Conservation (phyloP, 1,140 invertebrate species). For the Caenorhabditis remanei region DNA sequence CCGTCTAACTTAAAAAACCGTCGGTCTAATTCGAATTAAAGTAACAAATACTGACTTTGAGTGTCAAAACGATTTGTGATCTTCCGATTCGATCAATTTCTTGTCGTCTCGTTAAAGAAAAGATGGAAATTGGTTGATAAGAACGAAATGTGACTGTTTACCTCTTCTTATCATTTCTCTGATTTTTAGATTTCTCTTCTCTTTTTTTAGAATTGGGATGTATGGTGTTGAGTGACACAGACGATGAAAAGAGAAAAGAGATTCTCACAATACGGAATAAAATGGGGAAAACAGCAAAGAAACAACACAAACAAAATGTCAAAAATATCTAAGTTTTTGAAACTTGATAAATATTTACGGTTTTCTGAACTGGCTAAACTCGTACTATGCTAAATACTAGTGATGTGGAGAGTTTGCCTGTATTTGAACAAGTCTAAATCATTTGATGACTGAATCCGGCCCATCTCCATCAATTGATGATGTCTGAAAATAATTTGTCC, state of each 20-base stretch:
- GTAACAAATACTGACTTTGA: background rate
- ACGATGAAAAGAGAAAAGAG: background rate
- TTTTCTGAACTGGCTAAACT: too few species aligned
- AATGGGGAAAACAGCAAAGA: background rate
- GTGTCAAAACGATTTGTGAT: background rate
- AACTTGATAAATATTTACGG: too few species aligned
- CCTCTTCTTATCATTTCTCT: background rate
- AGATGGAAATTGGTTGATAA: background rate
- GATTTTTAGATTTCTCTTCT: background rate
- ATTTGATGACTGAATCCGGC: too few species aligned
- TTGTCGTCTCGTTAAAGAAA: background rate
- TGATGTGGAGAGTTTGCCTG: too few species aligned
- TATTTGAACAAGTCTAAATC: too few species aligned
- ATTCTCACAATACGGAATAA: background rate
- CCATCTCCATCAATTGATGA: background rate
- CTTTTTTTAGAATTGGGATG: background rate
- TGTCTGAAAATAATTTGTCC: background rate
- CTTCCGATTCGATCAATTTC: background rate
- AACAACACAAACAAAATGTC: background rate
- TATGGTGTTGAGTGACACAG: background rate
- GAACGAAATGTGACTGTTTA: slow-evolving; percentile 11
- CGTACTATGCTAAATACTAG: too few species aligned
- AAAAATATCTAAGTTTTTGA: too few species aligned
- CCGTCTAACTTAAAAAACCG: background rate
- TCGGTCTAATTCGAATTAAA: background rate